Percentiles rank a stretch among this genome's conserved stretches.
Evolutionary conservation across 2,888 invertebrate genomes (phyloP).

Genomic region (Mesorhabditis sp.): DNA sequence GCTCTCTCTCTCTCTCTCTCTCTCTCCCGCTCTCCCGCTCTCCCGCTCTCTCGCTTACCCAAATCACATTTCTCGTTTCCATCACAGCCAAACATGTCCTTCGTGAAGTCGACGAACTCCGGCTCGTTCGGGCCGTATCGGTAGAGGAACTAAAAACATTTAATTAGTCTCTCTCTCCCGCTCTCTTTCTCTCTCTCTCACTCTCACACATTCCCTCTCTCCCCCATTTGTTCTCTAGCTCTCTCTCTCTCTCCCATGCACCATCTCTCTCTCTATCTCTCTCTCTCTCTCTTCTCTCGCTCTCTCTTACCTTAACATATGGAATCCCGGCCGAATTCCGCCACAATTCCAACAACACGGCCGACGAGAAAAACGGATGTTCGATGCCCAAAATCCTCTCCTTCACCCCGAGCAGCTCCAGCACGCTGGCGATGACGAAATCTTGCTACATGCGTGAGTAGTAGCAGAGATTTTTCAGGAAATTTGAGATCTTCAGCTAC

Average conservation of each 20-base stretch:
- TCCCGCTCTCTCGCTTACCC: not conserved
- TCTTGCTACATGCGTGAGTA: not conserved
- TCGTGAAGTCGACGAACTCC: not conserved
- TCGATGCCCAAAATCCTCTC: not conserved
- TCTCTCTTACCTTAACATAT: not conserved
- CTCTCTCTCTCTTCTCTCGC: too few relatives aligned
- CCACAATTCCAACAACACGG: not conserved
- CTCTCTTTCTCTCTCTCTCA: not conserved
- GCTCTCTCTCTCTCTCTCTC: too few relatives aligned
- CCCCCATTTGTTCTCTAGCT: not conserved
- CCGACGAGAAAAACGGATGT: not conserved
- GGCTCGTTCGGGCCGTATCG: slow-evolving; percentile 5
- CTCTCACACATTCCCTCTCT: not conserved
- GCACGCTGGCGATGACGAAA: not conserved
- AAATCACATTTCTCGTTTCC: not conserved
- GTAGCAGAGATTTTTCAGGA: not conserved
- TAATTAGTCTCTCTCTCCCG: not conserved
- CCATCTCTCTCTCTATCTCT: too few relatives aligned
- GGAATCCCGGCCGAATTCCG: not conserved
- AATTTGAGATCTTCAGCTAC: not conserved
- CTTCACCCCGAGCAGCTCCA: not conserved
- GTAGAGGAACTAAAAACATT: not conserved
- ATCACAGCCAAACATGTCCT: not conserved
- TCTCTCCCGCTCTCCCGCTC: too few relatives aligned
- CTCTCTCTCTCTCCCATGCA: too few relatives aligned